A percentile compares a stretch with the other conserved stretches of the same genome.
Conservation (phyloP, 2,888 invertebrate species). For the Hesperia comma region DNA sequence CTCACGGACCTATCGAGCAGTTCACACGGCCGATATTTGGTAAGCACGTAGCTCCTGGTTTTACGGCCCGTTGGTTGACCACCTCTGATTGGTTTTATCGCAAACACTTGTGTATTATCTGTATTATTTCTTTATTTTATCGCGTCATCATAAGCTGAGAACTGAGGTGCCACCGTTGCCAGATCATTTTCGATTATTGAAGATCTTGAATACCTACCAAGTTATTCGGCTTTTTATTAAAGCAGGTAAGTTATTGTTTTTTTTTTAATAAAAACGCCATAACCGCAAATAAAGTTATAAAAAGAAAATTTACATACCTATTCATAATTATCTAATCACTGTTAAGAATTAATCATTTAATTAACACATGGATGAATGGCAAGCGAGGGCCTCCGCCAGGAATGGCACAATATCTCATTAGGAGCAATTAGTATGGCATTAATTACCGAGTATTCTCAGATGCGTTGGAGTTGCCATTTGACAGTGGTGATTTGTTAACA, state of each 20-base stretch:
- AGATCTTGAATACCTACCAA: background rate
- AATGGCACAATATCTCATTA: slow-evolving; percentile 69
- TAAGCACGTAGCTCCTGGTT: slow-evolving; percentile 73
- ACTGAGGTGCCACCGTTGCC: slow-evolving; percentile 33
- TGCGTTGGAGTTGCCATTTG: slow-evolving; percentile 36
- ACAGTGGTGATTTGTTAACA: slow-evolving; percentile 26
- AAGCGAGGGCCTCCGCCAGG: slow-evolving; percentile 59
- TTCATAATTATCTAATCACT: slow-evolving; percentile 15
- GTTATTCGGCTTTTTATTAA: too few relatives aligned
- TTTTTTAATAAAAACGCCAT: too few relatives aligned
- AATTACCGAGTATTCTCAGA: slow-evolving; percentile 50
- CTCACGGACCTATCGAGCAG: slow-evolving; percentile 58
- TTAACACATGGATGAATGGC: slow-evolving; percentile 25
- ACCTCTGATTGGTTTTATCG: slow-evolving; percentile 51
- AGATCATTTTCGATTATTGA: background rate
- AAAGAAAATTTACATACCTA: slow-evolving; percentile 13
- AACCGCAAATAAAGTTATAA: background rate
- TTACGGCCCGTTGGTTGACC: slow-evolving; percentile 71
- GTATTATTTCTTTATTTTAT: slow-evolving; percentile 45
- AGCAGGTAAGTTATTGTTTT: too few relatives aligned
- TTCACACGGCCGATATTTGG: slow-evolving; percentile 68
- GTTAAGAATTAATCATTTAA: slow-evolving; percentile 14
- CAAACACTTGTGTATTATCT: slow-evolving; percentile 51
- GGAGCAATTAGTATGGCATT: slow-evolving; percentile 74
- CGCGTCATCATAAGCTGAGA: slow-evolving; percentile 40